Conservation (phyloP, 2,888 invertebrate species). For the Cataglyphis livida region DNA sequence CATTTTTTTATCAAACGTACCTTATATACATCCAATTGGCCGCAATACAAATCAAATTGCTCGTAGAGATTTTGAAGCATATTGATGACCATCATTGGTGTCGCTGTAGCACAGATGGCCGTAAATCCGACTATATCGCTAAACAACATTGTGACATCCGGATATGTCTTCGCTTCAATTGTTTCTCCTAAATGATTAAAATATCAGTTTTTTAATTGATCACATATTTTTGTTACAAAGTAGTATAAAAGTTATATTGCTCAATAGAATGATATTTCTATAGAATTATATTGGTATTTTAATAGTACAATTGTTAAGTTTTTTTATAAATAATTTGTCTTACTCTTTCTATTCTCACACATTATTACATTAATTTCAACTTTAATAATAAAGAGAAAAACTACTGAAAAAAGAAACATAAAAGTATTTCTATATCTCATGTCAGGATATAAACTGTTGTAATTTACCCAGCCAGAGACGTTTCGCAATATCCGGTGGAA, state of each 20-base stretch:
- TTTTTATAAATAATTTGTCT: not conserved
- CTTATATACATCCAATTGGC: conserved; percentile 97
- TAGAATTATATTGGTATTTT: not conserved
- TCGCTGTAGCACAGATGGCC: conserved; percentile 97
- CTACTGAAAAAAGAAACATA: not conserved
- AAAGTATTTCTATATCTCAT: conserved; percentile 1
- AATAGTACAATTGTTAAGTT: not conserved
- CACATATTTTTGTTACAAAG: not conserved
- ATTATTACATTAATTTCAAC: not conserved
- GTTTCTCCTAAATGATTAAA: conserved; percentile 89
- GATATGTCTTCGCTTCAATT: conserved; percentile 97
- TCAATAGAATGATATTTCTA: not conserved
- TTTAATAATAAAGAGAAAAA: not conserved
- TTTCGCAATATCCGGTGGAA: conserved; percentile 97
- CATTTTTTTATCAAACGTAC: conserved; percentile 85
- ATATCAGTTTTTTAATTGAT: not conserved
- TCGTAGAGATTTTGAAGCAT: conserved; percentile 98
- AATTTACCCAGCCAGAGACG: conserved; percentile 94
- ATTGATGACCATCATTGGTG: conserved; percentile 97
- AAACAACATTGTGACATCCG: conserved; percentile 97
- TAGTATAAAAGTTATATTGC: not conserved
- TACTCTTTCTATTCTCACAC: not conserved
- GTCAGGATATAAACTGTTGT: conserved; percentile 20
- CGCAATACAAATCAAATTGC: conserved; percentile 96
- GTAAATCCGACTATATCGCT: conserved; percentile 99